A percentile compares a stretch with the other conserved stretches of the same genome.
These are phyloP conservation scores for Siniperca undulata DNA, from an alignment of 2,797 vertebrate species.

Conservation along the genomic window DNA sequence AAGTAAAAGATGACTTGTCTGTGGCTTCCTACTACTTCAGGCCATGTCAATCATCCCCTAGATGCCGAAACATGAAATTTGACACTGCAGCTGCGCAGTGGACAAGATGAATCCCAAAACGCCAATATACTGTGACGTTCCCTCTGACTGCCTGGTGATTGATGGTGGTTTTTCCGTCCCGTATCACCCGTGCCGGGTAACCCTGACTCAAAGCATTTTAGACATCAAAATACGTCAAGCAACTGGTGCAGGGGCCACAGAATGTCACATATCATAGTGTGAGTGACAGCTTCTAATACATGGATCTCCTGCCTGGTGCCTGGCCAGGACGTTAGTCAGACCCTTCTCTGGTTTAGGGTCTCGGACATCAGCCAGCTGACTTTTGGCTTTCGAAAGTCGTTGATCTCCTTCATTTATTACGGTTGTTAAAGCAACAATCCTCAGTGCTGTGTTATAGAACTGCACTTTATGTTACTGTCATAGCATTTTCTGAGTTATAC, in stretches of 20 bases:
- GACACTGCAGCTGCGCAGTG: slow-evolving; percentile 61
- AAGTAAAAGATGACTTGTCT: slow-evolving; percentile 1
- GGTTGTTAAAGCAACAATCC: slow-evolving; percentile 28
- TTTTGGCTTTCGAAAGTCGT: slow-evolving; percentile 42
- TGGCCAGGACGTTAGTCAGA: slow-evolving; percentile 46
- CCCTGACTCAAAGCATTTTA: slow-evolving; percentile 80
- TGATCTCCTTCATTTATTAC: slow-evolving; percentile 46
- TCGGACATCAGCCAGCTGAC: slow-evolving; percentile 32
- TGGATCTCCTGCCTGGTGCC: slow-evolving; percentile 57
- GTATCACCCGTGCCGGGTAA: slow-evolving; percentile 71
- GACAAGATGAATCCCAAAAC: slow-evolving; percentile 67
- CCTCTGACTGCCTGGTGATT: slow-evolving; percentile 67
- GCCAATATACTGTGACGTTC: slow-evolving; percentile 49
- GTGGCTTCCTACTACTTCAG: slow-evolving; percentile 28
- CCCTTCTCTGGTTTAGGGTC: slow-evolving; percentile 57
- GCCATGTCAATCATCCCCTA: slow-evolving; percentile 47
- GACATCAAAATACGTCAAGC: slow-evolving; percentile 77
- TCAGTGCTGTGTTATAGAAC: neutral
- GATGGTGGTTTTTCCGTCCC: slow-evolving; percentile 65
- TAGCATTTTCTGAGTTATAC: slow-evolving; percentile 31
- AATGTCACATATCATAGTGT: slow-evolving; percentile 76
- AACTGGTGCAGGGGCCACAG: slow-evolving; percentile 71
- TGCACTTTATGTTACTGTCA: slow-evolving; percentile 20
- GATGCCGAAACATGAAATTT: slow-evolving; percentile 62
- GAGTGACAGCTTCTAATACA: slow-evolving; percentile 78